Conservation (phyloP, 2,888 invertebrate species). For the Euzophera pinguis region DNA sequence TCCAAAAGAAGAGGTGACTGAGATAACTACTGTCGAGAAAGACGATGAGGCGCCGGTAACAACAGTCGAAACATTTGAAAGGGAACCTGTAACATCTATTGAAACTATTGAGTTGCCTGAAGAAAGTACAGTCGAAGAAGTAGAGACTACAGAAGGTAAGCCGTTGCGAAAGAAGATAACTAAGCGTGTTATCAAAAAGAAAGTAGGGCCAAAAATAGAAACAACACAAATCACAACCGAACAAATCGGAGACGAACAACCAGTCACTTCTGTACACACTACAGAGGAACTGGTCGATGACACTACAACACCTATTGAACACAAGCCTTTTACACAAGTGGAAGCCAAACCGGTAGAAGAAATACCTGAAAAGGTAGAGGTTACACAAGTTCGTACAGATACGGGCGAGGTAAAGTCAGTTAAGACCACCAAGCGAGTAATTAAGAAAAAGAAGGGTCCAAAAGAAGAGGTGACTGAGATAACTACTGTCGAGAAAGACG, state of each 20-base stretch:
- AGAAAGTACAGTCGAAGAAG: slow-evolving; percentile 24
- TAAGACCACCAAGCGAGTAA: slow-evolving; percentile 24
- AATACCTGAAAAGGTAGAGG: slow-evolving; percentile 15
- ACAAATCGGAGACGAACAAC: background rate
- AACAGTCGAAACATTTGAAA: slow-evolving; percentile 25
- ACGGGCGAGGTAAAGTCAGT: slow-evolving; percentile 17
- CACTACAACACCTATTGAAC: background rate
- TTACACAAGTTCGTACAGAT: no score
- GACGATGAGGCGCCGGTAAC: slow-evolving; percentile 33
- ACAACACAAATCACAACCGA: slow-evolving; percentile 48
- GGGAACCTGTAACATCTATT: slow-evolving; percentile 18
- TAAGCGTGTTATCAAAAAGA: slow-evolving; percentile 59
- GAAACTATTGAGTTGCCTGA: slow-evolving; percentile 30
- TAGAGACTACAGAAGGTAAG: slow-evolving; percentile 26
- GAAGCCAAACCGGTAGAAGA: background rate
- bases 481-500: slow-evolving; percentile 27
- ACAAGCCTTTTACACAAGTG: background rate
- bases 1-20: slow-evolving; percentile 26
- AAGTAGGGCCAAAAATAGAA: slow-evolving; percentile 34
- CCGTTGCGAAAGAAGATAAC: slow-evolving; percentile 22
- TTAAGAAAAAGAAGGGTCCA: slow-evolving; percentile 31
- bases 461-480: slow-evolving; percentile 31
- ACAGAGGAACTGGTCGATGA: slow-evolving; percentile 1
- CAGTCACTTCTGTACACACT: background rate
- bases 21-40: slow-evolving; percentile 30